Evolutionary conservation across 2,888 invertebrate species (phyloP), one percentile per base, ranked within the genome.

Genomic region (Onthophagus sagittarius): DNA sequence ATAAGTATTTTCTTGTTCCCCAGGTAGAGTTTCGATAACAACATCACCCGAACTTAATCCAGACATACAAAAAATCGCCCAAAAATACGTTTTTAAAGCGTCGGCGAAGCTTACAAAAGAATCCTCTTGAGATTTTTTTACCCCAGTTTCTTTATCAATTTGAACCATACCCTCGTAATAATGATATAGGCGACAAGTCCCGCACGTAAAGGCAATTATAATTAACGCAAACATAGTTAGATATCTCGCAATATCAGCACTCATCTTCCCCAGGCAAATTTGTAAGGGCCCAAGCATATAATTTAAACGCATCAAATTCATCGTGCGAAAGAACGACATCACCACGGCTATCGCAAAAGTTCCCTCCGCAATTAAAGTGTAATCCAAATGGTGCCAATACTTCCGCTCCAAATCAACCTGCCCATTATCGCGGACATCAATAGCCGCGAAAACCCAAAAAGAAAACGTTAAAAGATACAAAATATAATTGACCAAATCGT

Each of bases 61-160:
- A 0, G 90, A 87, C 90, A 91, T 90, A 78, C 91, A 90, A 79
- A 92, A 91, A 15, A 92, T 82, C 0, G 90, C 90, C 92, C 92
- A 92, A 81, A 92, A 92, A 71, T 92, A 86, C 0, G 91, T 91
- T 78, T 90, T 90, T 69, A 92, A 79, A 0, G 91, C 89, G 11
- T 88, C 85, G 1, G 84, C 76, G 65, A 91, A 87, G 78, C 88
- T 87, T 6, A 90, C 88, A 81, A 91, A 91, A 0, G 89, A 90
- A 2, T 87, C 87, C 1, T 87, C 88, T 72, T 82, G 81, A 0
- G 79, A 88, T 32, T 88, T 88, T 82, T 89, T 89, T 76, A 89
- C 87, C 33, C 89, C 90, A 15, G 88, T 88, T 0, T 84, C 84
- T 76, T 88, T 87, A 77, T 89, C 89, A 71, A 86, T 85, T 73